phyloP scores from a whole-genome alignment of 1,140 invertebrate species.

The Agrypnia vestita region DNA sequence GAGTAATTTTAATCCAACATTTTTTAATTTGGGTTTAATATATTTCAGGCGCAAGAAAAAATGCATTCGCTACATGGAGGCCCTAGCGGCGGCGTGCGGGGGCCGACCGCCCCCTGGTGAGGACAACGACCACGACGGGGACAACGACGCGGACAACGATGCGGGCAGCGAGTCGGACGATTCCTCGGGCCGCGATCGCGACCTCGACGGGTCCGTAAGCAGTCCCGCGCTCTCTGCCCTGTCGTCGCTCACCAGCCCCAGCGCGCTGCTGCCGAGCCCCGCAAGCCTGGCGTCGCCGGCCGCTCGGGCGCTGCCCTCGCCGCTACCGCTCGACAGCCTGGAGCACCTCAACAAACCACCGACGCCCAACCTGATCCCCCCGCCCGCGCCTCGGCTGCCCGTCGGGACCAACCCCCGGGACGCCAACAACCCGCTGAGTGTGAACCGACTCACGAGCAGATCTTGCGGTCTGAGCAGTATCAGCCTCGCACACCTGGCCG shows the following conservation, averaged over 20 bases:
- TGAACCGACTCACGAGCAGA: slow-evolving; percentile 86
- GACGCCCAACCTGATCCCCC: slow-evolving; percentile 68
- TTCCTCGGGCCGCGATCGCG: slow-evolving; percentile 75
- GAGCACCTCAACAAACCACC: slow-evolving; percentile 67
- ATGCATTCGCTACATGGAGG: slow-evolving; percentile 95
- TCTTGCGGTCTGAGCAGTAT: slow-evolving; percentile 56
- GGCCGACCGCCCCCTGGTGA: slow-evolving; percentile 72
- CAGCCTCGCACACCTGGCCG: slow-evolving; percentile 49
- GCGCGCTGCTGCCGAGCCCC: slow-evolving; percentile 78
- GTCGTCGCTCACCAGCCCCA: slow-evolving; percentile 85
- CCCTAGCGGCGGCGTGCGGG: slow-evolving; percentile 80
- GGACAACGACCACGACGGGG: slow-evolving; percentile 78
- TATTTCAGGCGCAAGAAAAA: slow-evolving; percentile 96
- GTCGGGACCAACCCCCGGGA: slow-evolving; percentile 92
- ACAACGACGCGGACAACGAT: slow-evolving; percentile 79
- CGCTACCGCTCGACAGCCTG: slow-evolving; percentile 37
- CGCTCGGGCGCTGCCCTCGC: slow-evolving; percentile 48
- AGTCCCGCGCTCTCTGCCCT: slow-evolving; percentile 85
- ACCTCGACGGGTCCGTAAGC: slow-evolving; percentile 81
- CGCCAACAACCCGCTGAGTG: slow-evolving; percentile 92
- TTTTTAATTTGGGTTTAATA: slow-evolving; percentile 5
- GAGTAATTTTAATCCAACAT: not conserved
- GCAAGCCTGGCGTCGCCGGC: slow-evolving; percentile 80
- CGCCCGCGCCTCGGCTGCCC: slow-evolving; percentile 78
- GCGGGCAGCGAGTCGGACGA: slow-evolving; percentile 84